Percentiles rank a stretch among this genome's conserved stretches.
Evolutionary conservation across 2,113 vertebrate genomes (phyloP).

Genomic region (Spheniscus mendiculus): DNA sequence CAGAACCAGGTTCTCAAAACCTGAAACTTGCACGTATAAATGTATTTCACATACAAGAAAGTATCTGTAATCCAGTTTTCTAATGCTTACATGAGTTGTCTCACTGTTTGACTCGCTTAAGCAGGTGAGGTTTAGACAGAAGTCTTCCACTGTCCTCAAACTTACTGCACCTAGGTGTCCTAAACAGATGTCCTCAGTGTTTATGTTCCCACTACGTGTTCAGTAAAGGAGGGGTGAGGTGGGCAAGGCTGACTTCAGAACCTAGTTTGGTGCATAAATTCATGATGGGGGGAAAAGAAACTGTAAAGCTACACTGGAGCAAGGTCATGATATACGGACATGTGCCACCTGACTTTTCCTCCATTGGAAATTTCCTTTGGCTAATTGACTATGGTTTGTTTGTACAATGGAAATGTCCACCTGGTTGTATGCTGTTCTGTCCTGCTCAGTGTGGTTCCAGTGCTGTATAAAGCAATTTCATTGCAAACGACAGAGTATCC

Average conservation of each 20-base stretch:
- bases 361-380: not conserved
- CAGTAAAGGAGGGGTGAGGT: not conserved
- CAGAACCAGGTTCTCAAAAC: not conserved
- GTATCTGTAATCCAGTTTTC: not conserved
- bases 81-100: not conserved
- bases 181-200: not conserved
- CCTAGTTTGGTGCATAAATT: not conserved
- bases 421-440: not conserved
- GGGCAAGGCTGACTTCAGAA: not conserved
- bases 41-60: not conserved
- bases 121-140: not conserved
- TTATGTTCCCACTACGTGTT: not conserved
- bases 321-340: rapidly evolving
- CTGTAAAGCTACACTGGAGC: not conserved
- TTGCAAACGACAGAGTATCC: not conserved
- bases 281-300: not conserved
- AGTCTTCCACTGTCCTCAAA: not conserved
- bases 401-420: too few species aligned
- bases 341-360: not conserved
- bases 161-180: rapidly evolving
- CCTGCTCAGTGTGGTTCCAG: not conserved
- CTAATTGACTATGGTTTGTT: rapidly evolving
- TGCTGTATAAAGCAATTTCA: not conserved
- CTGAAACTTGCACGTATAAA: not conserved
- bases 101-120: not conserved